phyloP scores from a whole-genome alignment of 2,797 vertebrate species.

The Mormyrus proboscirostris region DNA sequence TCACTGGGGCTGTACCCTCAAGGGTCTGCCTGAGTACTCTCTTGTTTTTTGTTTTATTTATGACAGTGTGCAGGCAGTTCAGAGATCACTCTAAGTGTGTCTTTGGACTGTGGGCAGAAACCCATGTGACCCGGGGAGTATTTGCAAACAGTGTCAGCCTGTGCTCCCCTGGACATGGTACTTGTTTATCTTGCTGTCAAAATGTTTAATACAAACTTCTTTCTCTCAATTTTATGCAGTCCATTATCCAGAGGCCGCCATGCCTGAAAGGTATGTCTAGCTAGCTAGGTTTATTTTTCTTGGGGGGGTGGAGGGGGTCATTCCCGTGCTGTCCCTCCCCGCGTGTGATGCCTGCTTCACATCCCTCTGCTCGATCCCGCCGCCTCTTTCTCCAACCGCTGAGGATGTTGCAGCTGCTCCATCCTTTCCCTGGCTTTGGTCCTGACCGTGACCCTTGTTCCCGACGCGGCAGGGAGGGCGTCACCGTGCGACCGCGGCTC shows the following conservation, averaged over 20 bases:
- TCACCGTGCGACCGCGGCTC: conserved; percentile 74
- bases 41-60: not conserved
- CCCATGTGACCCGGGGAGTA: not conserved
- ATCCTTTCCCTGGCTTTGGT: not conserved
- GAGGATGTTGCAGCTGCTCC: not conserved
- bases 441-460: not conserved
- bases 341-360: not conserved
- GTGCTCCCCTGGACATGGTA: not conserved
- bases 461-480: conserved; percentile 60
- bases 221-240: conserved; percentile 49
- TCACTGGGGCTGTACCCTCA: not conserved
- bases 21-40: not conserved
- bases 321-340: not conserved
- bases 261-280: conserved; percentile 69
- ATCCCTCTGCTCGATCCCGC: not conserved
- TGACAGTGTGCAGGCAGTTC: not conserved
- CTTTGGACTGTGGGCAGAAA: not conserved
- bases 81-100: not conserved
- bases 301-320: not conserved
- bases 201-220: not conserved
- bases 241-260: conserved; percentile 60
- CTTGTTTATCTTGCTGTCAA: not conserved
- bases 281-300: not conserved
- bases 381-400: conserved; percentile 1
- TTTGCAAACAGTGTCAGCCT: not conserved